phyloP scores from a whole-genome alignment of 2,113 vertebrate species.

The Clarias macrocephalus region DNA sequence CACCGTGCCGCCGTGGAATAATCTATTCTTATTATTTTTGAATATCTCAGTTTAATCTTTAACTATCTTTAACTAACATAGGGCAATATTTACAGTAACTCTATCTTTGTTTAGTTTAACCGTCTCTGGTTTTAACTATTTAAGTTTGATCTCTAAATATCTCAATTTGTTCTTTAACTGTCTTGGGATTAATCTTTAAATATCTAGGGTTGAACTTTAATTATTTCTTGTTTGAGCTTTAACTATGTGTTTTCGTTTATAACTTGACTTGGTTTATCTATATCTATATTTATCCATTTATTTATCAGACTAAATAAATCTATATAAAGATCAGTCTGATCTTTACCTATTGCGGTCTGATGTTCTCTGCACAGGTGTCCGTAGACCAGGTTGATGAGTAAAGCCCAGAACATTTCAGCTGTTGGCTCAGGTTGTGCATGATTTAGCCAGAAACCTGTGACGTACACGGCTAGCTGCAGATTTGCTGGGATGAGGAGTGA shows the following conservation, averaged over 20 bases:
- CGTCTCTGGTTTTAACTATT: not conserved
- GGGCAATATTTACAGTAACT: not conserved
- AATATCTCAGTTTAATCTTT: too few relatives aligned
- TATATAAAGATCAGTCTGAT: not conserved
- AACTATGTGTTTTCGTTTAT: not conserved
- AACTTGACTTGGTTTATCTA: too few relatives aligned
- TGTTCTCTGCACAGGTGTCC: constrained; percentile 63
- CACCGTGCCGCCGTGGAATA: too few relatives aligned
- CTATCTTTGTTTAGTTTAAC: not conserved
- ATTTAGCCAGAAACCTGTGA: constrained; percentile 78
- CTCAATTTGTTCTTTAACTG: too few relatives aligned
- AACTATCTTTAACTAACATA: not conserved
- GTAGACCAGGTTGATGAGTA: constrained; percentile 75
- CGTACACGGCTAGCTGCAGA: constrained; percentile 72
- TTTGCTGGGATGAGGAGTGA: constrained; percentile 59
- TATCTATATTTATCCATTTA: too few relatives aligned
- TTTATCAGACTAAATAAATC: too few relatives aligned
- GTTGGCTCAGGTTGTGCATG: constrained; percentile 65
- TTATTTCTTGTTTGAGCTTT: not conserved
- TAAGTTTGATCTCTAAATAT: not conserved
- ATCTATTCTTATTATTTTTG: not conserved
- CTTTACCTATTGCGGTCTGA: constrained; percentile 58
- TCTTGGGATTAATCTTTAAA: not conserved
- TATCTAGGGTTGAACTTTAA: not conserved
- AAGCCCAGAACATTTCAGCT: constrained; percentile 71